Conservation (phyloP, 2,797 vertebrate genomes). For the Cossypha heuglini region DNA sequence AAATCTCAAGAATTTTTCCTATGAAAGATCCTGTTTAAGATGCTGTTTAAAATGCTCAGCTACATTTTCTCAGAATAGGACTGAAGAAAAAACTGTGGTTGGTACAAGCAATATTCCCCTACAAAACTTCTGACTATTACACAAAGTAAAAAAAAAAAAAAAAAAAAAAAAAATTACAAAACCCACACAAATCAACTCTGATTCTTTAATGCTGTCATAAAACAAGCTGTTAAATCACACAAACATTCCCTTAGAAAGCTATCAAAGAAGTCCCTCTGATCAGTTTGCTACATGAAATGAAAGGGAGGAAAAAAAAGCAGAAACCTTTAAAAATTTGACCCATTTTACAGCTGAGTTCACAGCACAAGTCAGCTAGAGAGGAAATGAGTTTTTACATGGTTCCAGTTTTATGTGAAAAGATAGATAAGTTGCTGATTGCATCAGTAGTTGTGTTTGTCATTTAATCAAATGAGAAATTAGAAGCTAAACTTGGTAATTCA, state of each 20-base stretch:
- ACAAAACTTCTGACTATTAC: background rate
- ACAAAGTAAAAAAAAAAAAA: background rate
- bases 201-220: background rate
- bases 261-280: background rate
- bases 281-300: background rate
- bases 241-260: background rate
- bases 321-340: background rate
- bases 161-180: background rate
- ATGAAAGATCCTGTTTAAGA: background rate
- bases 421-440: background rate
- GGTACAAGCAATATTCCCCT: background rate
- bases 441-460: background rate
- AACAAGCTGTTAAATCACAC: background rate
- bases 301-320: background rate
- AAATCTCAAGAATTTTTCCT: background rate
- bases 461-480: conserved; percentile 15
- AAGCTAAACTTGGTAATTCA: conserved; percentile 3
- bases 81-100: background rate
- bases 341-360: background rate
- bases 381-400: background rate
- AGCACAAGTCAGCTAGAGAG: background rate
- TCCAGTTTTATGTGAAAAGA: background rate
- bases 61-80: background rate
- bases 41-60: background rate
- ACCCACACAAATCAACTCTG: background rate